Base-by-base conservation (phyloP, 2,113 vertebrate species). In the Laterallus jamaicensis region DNA sequence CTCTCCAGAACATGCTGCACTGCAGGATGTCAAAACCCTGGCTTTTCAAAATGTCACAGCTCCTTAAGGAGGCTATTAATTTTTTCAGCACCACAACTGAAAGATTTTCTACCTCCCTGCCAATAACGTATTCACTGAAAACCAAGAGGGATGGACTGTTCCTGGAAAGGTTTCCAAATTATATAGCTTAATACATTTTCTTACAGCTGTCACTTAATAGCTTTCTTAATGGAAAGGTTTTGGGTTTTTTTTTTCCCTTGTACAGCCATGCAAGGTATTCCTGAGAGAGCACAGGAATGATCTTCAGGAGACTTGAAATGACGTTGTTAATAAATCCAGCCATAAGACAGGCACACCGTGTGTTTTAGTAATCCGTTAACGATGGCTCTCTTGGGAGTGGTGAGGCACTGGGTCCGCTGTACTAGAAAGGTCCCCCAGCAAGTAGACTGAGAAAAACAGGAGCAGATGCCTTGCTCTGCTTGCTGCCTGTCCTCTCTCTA, bases 41-140 rank as follows among this genome's bases (percentile, higher is more conserved):
- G 54, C 29, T 95, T 93, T 96, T 94, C 80, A 87, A 92, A 96
- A 85, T 90, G 87, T 82, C 59, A 42, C 40, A 54, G 32, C 47
- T 92, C 62, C 80, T 96, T 83, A 73, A 94, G n/a, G 50, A 91
- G 84, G 32, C 35, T n/a, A 59, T 69, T 82, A 56, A 11, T 76
- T 93, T 89, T 94, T 92, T 90, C 60, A 88, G 37, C 66, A 88
- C 55, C 32, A 68, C 49, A 69, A 86, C 80, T 96, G 92, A 92
- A 90, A 96, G 28, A 71, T 39, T 71, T 80, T 90, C 70, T 87
- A 44, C 44, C 58, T 95, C 69, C 32, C 75, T 89, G 88, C n/a
- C 85, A 90, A 82, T 79, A 90, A 62, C 0, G 1, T 74, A 91
- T 74, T 93, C 91, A 93, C 37, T 80, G 63, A 60, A 95, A 96